phyloP scores from a whole-genome alignment of 2,797 vertebrate species.

The Saxicola maurus region DNA sequence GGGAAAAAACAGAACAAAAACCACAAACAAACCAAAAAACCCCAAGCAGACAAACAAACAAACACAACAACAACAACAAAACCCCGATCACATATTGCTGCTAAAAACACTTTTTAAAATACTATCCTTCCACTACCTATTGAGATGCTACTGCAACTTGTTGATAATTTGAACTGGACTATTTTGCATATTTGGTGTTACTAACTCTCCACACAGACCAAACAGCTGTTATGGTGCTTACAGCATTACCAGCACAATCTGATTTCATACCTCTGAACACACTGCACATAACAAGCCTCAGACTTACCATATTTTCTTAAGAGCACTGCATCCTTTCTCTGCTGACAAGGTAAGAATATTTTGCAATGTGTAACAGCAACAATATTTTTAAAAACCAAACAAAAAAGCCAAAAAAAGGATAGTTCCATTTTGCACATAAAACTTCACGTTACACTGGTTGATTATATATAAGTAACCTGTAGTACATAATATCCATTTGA shows the following conservation, averaged over 20 bases:
- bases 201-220: neutral
- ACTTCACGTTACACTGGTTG: neutral
- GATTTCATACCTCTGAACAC: neutral
- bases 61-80: no score
- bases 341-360: neutral
- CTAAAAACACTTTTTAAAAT: neutral
- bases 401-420: neutral
- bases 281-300: neutral
- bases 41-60: neutral
- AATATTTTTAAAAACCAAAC: neutral
- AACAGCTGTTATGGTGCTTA: neutral
- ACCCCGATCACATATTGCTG: neutral
- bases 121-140: neutral
- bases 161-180: neutral
- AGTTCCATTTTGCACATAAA: neutral
- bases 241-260: neutral
- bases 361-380: neutral
- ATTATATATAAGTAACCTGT: neutral
- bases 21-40: accelerated
- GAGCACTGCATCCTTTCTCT: neutral
- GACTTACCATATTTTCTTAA: neutral
- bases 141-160: neutral
- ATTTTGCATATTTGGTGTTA: neutral
- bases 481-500: neutral
- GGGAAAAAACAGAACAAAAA: neutral